Evolutionary conservation across 2,888 invertebrate genomes (phyloP).

Genomic region (Cerceris ruficornis): DNA sequence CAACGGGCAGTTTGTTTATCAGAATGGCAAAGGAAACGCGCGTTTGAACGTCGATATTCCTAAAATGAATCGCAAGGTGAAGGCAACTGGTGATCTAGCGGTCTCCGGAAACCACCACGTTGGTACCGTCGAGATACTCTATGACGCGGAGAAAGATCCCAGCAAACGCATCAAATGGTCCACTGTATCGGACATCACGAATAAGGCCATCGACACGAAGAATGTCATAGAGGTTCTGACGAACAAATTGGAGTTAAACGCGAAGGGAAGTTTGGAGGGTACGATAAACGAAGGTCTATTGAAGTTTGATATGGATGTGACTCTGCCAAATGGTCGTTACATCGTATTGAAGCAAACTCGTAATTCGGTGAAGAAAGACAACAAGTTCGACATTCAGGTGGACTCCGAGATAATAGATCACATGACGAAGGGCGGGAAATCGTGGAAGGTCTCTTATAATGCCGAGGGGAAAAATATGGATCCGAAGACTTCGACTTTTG

Average conservation of each 20-base stretch:
- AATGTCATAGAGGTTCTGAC: conserved; percentile 83
- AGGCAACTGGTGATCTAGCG: conserved; percentile 84
- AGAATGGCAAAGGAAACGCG: conserved; percentile 86
- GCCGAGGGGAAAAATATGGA: conserved; percentile 81
- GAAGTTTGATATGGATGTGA: conserved; percentile 82
- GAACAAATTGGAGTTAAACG: conserved; percentile 82
- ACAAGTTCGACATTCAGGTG: conserved; percentile 54
- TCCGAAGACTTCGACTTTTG: conserved; percentile 79
- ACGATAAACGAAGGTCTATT: conserved; percentile 81
- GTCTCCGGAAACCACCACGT: conserved; percentile 85
- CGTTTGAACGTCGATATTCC: conserved; percentile 84
- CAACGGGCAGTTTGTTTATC: conserved; percentile 86
- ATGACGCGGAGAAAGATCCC: conserved; percentile 88
- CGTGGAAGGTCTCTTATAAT: conserved; percentile 80
- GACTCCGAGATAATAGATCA: conserved; percentile 77
- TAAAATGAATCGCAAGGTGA: conserved; percentile 81
- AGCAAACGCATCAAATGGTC: conserved; percentile 86
- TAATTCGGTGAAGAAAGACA: conserved; percentile 65
- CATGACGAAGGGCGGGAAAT: conserved; percentile 80
- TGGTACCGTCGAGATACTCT: conserved; percentile 85
- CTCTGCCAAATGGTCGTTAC: conserved; percentile 83
- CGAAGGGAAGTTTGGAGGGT: conserved; percentile 82
- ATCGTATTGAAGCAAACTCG: conserved; percentile 80
- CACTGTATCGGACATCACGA: conserved; percentile 84
- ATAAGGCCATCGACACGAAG: conserved; percentile 85